phyloP scores from a whole-genome alignment of 2,113 vertebrate genomes.

The Scytalopus superciliaris region DNA sequence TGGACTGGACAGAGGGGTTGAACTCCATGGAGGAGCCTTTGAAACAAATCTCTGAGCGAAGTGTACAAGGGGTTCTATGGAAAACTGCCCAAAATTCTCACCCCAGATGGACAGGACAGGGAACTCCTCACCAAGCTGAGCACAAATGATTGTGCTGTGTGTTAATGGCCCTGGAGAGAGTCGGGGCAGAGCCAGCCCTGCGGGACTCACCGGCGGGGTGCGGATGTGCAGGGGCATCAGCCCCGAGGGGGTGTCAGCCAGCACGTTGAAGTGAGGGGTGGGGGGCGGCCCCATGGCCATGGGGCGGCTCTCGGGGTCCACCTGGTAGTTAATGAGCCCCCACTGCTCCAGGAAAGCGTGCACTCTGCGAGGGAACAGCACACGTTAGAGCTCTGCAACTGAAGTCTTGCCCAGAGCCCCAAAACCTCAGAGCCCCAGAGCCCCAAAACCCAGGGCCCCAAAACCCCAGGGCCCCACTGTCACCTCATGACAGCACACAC shows the following conservation, averaged over 20 bases:
- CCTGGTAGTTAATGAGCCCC: slow-evolving; percentile 98
- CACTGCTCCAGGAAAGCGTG: slow-evolving; percentile 98
- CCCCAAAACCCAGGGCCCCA: not conserved
- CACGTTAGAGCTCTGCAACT: not conserved
- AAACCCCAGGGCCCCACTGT: not conserved
- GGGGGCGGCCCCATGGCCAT: slow-evolving; percentile 96
- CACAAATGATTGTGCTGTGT: fast-evolving
- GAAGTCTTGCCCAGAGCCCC: not conserved
- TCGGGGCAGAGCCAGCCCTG: fast-evolving
- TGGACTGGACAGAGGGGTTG: fast-evolving
- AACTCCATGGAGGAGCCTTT: not conserved
- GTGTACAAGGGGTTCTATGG: fast-evolving
- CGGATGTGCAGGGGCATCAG: slow-evolving; percentile 93
- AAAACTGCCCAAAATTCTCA: not conserved
- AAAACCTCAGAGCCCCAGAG: too few species aligned
- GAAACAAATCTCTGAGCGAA: not conserved
- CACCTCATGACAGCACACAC: slow-evolving; percentile 98
- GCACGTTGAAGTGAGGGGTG: slow-evolving; percentile 95
- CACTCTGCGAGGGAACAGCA: slow-evolving; percentile 69
- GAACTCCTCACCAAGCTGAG: fast-evolving
- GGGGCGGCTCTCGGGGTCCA: slow-evolving; percentile 93
- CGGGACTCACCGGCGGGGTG: slow-evolving; percentile 83
- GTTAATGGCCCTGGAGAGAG: fast-evolving
- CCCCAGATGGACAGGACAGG: not conserved
- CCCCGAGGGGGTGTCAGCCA: slow-evolving; percentile 93